These are phyloP conservation scores for Crotophaga sulcirostris DNA, from an alignment of 2,113 vertebrate species.

Conservation along the genomic window DNA sequence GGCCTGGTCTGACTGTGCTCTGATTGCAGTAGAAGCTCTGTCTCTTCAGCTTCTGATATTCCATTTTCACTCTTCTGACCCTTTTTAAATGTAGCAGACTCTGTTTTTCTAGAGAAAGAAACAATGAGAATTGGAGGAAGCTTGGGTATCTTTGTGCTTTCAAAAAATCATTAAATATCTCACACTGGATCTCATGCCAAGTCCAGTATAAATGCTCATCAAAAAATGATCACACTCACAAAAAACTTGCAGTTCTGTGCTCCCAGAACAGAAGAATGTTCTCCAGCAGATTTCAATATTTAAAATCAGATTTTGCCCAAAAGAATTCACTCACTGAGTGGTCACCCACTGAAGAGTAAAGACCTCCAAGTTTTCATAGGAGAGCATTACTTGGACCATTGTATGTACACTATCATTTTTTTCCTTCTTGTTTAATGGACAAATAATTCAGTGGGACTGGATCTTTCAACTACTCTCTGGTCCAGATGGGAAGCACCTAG, in stretches of 20 bases:
- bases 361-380: not conserved
- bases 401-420: not conserved
- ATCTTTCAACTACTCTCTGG: not conserved
- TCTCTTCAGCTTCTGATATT: slow-evolving; percentile 77
- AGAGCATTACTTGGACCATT: not conserved
- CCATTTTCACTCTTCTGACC: not conserved
- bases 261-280: not conserved
- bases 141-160: not conserved
- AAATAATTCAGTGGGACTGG: not conserved
- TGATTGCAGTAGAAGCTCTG: slow-evolving; percentile 77
- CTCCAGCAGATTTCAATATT: not conserved
- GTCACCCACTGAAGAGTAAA: not conserved
- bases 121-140: not conserved
- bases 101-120: slow-evolving; percentile 69
- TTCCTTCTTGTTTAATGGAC: not conserved
- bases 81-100: slow-evolving; percentile 38
- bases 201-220: not conserved
- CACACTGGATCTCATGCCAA: not conserved
- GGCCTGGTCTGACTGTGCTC: slow-evolving; percentile 72
- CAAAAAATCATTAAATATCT: not conserved
- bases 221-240: not conserved
- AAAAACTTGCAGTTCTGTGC: not conserved
- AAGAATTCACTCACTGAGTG: not conserved
- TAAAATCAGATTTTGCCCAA: not conserved
- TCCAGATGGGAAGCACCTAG: not conserved